Percentiles rank a stretch among this genome's conserved stretches.
Conservation (phyloP, 2,888 invertebrate species). For the Aleiodes leptofemur region DNA sequence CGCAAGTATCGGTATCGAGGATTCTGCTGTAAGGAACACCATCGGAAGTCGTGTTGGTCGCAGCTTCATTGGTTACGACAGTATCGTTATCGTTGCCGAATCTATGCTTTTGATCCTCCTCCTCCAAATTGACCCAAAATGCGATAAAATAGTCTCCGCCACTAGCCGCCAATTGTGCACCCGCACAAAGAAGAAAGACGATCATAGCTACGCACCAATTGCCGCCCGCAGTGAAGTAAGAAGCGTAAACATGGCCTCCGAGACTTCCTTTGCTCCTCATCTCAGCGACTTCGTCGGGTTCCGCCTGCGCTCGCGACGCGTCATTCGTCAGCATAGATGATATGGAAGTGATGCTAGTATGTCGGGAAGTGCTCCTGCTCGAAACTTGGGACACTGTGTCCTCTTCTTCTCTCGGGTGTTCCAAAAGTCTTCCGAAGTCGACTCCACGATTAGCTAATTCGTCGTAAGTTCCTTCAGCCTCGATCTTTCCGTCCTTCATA, state of each 20-base stretch:
- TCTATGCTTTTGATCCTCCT: slow-evolving; percentile 37
- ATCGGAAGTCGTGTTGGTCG: slow-evolving; percentile 2
- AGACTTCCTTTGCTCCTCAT: slow-evolving; percentile 79
- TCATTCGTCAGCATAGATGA: slow-evolving; percentile 67
- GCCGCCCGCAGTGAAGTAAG: slow-evolving; percentile 85
- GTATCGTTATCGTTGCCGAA: neutral
- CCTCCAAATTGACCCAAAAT: slow-evolving; percentile 79
- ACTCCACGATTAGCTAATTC: slow-evolving; percentile 84
- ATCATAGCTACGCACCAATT: slow-evolving; percentile 79
- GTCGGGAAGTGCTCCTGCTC: slow-evolving; percentile 68
- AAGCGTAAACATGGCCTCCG: slow-evolving; percentile 79
- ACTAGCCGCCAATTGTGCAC: slow-evolving; percentile 84
- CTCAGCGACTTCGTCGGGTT: slow-evolving; percentile 68
- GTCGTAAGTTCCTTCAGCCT: slow-evolving; percentile 78
- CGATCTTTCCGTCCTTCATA: slow-evolving; percentile 56
- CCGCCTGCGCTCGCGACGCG: slow-evolving; percentile 53
- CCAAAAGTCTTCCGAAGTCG: slow-evolving; percentile 86
- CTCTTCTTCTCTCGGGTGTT: slow-evolving; percentile 68
- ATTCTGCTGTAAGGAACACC: slow-evolving; percentile 36
- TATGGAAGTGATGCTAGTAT: slow-evolving; percentile 68
- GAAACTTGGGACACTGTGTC: slow-evolving; percentile 58
- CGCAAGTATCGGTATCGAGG: slow-evolving; percentile 73
- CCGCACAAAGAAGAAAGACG: slow-evolving; percentile 80
- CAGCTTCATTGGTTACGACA: neutral
- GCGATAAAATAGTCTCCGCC: slow-evolving; percentile 87